Evolutionary conservation across 2,113 vertebrate genomes (phyloP).

Genomic region (Machaerirhynchus nigripectus): DNA sequence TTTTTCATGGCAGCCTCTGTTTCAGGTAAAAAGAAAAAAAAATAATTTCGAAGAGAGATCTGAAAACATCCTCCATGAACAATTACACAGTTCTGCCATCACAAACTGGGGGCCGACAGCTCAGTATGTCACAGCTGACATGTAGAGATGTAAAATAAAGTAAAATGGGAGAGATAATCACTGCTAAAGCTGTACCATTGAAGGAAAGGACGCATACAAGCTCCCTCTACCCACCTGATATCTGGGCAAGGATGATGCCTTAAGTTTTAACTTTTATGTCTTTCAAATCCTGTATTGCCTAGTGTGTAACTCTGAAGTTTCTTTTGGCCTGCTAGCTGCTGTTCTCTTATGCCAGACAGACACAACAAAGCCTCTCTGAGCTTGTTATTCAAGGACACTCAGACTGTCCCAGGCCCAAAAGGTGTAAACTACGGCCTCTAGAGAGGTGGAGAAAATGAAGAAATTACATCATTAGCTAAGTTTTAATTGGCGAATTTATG

Average conservation of each 20-base stretch:
- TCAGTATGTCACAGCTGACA: background rate
- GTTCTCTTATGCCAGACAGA: no score
- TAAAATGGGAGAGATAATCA: background rate
- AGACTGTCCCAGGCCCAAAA: no score
- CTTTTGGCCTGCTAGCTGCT: no score
- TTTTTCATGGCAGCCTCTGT: background rate
- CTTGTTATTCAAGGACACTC: no score
- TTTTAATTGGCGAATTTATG: no score
- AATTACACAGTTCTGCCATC: background rate
- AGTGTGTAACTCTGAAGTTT: no score
- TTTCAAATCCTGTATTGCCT: no score
- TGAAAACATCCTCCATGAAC: background rate
- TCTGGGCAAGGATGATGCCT: background rate
- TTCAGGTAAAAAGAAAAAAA: background rate
- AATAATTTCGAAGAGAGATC: background rate
- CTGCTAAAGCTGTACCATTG: background rate
- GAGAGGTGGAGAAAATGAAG: no score
- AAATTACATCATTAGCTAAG: no score
- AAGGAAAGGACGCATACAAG: background rate
- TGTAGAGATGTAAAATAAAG: background rate
- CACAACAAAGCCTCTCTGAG: no score
- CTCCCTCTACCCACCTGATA: background rate
- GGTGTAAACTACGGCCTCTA: no score
- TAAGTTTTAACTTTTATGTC: no score
- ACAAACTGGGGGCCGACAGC: rapidly evolving